phyloP scores from a whole-genome alignment of 2,888 invertebrate species.

The Exocentrus adspersus region DNA sequence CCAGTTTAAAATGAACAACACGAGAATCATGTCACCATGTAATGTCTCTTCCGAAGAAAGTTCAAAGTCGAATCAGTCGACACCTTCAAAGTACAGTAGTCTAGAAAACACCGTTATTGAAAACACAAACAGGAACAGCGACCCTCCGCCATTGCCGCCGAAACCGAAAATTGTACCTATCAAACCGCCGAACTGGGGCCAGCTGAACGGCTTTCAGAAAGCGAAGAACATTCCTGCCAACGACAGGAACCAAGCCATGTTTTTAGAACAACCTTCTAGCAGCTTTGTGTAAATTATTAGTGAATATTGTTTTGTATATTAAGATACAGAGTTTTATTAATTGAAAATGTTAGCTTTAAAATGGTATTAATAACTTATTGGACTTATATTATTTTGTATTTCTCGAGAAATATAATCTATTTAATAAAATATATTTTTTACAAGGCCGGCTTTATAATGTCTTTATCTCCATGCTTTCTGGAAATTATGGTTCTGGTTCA shows the following conservation, averaged over 20 bases:
- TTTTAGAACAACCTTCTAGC: constrained; percentile 72
- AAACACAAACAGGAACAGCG: constrained; percentile 41
- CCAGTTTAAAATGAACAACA: constrained; percentile 2
- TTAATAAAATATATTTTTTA: constrained; percentile 41
- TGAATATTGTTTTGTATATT: constrained; percentile 9
- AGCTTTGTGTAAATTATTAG: constrained; percentile 68
- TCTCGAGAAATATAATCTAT: constrained; percentile 43
- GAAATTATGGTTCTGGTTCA: no score
- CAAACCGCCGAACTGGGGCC: constrained; percentile 71
- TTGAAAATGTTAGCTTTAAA: constrained; percentile 22
- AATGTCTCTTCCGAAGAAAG: constrained; percentile 35
- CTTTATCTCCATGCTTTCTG: constrained; percentile 7
- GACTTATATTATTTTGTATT: constrained; percentile 40
- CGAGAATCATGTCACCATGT: constrained; percentile 18
- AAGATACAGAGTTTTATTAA: constrained; percentile 1
- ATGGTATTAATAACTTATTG: constrained; percentile 37
- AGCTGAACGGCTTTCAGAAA: constrained; percentile 56
- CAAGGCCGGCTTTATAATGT: neutral
- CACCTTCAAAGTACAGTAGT: constrained; percentile 49
- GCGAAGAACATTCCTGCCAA: constrained; percentile 34
- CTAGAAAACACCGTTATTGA: constrained; percentile 53
- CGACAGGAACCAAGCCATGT: constrained; percentile 60
- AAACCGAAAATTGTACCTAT: constrained; percentile 77
- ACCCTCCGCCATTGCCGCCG: constrained; percentile 79
- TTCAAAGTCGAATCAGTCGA: constrained; percentile 43